A percentile compares a stretch with the other conserved stretches of the same genome.
phyloP scores from a whole-genome alignment of 2,797 vertebrate species.

The Arrhamphus sclerolepis region DNA sequence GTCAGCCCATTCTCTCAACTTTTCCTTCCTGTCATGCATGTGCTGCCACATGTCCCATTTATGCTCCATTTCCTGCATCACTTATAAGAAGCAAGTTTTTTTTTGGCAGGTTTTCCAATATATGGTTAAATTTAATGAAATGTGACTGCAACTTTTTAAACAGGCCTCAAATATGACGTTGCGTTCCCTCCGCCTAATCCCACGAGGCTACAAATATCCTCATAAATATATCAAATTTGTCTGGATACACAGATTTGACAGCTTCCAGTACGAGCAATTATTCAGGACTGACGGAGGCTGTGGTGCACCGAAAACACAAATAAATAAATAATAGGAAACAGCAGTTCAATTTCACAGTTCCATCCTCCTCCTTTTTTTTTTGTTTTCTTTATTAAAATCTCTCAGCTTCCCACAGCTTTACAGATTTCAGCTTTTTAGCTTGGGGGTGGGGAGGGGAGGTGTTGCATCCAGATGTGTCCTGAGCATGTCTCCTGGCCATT shows the following conservation, averaged over 20 bases:
- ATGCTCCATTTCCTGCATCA: slow-evolving; percentile 44
- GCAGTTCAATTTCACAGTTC: slow-evolving; percentile 51
- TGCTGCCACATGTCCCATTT: slow-evolving; percentile 37
- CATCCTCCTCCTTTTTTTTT: slow-evolving; percentile 55
- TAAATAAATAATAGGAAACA: slow-evolving; percentile 47
- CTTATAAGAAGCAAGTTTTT: slow-evolving; percentile 49
- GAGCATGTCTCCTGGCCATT: slow-evolving; percentile 58
- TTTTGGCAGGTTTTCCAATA: slow-evolving; percentile 68
- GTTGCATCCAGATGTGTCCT: slow-evolving; percentile 77
- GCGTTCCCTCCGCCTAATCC: slow-evolving; percentile 63
- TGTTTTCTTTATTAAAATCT: slow-evolving; percentile 58
- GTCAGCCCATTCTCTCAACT: slow-evolving; percentile 46
- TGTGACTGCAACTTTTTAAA: slow-evolving; percentile 72
- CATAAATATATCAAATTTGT: slow-evolving; percentile 78
- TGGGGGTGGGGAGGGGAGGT: slow-evolving; percentile 5
- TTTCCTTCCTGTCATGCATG: slow-evolving; percentile 42
- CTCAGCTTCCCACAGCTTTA: slow-evolving; percentile 31
- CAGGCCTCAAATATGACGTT: slow-evolving; percentile 59
- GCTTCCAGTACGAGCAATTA: slow-evolving; percentile 39
- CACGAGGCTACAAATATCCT: slow-evolving; percentile 62
- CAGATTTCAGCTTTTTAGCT: slow-evolving; percentile 50
- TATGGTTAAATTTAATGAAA: slow-evolving; percentile 74
- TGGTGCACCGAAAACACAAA: slow-evolving; percentile 28
- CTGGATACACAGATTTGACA: slow-evolving; percentile 65
- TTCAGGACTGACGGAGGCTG: slow-evolving; percentile 50